Base-by-base conservation (phyloP, 2,113 vertebrate species). In the Podarcis cretensis region DNA sequence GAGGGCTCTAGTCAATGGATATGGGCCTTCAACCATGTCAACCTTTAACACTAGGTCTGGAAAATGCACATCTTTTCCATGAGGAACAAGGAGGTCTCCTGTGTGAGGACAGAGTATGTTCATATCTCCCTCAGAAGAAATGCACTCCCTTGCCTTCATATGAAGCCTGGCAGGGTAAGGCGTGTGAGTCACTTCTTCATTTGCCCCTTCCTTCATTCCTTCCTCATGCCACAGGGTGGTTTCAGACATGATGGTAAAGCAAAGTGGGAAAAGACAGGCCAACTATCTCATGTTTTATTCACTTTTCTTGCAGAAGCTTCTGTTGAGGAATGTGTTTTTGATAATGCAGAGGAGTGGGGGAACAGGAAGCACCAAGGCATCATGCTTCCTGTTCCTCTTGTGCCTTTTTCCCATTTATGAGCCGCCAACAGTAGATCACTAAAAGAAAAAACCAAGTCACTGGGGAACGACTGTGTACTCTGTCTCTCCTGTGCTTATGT, bases 401-500 rank as follows among this genome's bases (percentile, higher is more conserved):
- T 10, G 21, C 2, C 63, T 66, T 40, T 16, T 8, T 25, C 23
- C 16, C 30, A 27, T 66, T 35, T 35, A 43, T 37, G 14, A 63
- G 35, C 57, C 59, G 40, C 7, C 10, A 40, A n/a, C 35, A 32
- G 27, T 57, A 43, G 27, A 59, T 2, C 14, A 20, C 57, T 43
- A 18, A 9, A n/a, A 75, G 59, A 63, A 63, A 63, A 75, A 37
- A 3, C 48, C 9, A 68, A 37, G 3, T 21, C 40, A 23, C n/a
- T 10, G 23, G n/a, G 20, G 5, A 59, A 13, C n/a, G 2, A 54
- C 48, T 54, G 48, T 23, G 4, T 25, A 13, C 25, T 35, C 4
- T 23, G 4, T 32, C 3, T 69, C 81, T 3, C 0, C 14, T 6
- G 9, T 78, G 74, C 20, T 30, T 32, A 25, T 80, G 48, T 0